phyloP scores from a whole-genome alignment of 2,113 vertebrate species.

The Hippocampus guttulatus region DNA sequence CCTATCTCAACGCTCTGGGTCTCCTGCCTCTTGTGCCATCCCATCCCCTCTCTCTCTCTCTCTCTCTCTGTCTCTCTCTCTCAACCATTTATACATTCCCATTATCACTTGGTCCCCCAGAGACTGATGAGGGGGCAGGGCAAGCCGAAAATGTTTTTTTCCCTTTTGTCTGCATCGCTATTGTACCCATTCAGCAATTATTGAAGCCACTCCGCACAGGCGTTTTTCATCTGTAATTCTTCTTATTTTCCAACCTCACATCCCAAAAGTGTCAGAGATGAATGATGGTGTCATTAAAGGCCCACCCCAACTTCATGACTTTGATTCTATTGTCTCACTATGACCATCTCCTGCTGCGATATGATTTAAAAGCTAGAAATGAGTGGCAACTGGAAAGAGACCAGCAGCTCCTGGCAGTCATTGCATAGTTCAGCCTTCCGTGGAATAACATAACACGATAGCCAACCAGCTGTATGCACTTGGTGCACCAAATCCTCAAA shows the following conservation, averaged over 20 bases:
- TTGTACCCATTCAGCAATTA: not conserved
- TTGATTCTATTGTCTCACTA: not conserved
- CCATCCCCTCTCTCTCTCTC: slow-evolving; percentile 3
- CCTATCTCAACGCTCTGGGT: slow-evolving; percentile 1
- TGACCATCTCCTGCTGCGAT: not conserved
- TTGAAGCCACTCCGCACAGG: not conserved
- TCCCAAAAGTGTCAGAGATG: not conserved
- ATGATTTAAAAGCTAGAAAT: slow-evolving; percentile 5
- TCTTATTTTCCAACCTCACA: not conserved
- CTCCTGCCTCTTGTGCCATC: too few species aligned
- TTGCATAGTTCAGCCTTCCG: not conserved
- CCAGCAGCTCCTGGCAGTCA: not conserved
- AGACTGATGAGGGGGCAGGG: slow-evolving; percentile 62
- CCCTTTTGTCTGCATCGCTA: slow-evolving; percentile 47
- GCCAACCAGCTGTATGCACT: not conserved
- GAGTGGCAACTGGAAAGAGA: not conserved
- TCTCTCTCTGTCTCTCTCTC: not conserved
- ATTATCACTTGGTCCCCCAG: slow-evolving; percentile 59
- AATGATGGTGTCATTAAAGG: not conserved
- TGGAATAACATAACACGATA: not conserved
- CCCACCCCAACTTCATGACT: not conserved
- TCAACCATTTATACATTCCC: slow-evolving; percentile 54
- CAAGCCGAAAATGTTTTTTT: slow-evolving; percentile 46
- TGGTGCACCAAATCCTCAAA: not conserved
- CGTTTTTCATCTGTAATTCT: not conserved